Evolutionary conservation across 1,140 invertebrate genomes (phyloP).

Genomic region (Potamilus streckersoni): DNA sequence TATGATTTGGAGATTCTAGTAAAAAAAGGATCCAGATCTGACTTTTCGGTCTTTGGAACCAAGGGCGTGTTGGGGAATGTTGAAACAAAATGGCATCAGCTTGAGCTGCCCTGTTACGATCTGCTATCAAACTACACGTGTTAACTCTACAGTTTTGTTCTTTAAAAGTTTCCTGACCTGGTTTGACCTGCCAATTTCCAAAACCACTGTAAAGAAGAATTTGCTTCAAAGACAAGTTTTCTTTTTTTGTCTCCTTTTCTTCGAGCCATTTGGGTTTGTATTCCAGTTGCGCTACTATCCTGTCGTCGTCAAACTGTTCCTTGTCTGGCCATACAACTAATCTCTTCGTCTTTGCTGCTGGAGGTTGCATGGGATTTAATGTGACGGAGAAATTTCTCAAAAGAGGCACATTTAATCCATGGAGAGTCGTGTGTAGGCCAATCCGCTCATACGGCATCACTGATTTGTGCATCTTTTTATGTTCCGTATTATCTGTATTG

Average conservation of each 20-base stretch:
- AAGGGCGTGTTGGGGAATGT: constrained; percentile 20
- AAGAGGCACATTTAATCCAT: background rate
- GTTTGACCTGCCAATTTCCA: constrained; percentile 23
- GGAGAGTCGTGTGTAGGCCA: background rate
- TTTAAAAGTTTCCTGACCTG: constrained; percentile 28
- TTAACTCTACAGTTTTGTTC: constrained; percentile 43
- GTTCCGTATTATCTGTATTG: background rate
- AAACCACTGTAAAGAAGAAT: constrained; percentile 42
- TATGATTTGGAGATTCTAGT: constrained; percentile 78
- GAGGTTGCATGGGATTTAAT: background rate
- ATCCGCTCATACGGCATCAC: background rate
- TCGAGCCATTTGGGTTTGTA: constrained; percentile 29
- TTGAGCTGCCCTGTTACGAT: constrained; percentile 7
- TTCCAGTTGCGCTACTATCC: constrained; percentile 46
- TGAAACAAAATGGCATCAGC: constrained; percentile 43
- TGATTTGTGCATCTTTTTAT: background rate
- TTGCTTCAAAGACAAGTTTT: constrained; percentile 43
- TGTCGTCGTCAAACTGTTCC: constrained; percentile 34
- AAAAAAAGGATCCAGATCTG: constrained; percentile 75
- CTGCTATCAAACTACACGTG: constrained; percentile 32
- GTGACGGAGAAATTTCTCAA: background rate
- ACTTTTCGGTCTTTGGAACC: constrained; percentile 19
- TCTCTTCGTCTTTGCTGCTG: background rate
- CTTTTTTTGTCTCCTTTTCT: background rate
- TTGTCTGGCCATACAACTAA: constrained; percentile 33